Base-by-base conservation (phyloP, 2,888 invertebrate genomes). In the Ophion slaviceki region DNA sequence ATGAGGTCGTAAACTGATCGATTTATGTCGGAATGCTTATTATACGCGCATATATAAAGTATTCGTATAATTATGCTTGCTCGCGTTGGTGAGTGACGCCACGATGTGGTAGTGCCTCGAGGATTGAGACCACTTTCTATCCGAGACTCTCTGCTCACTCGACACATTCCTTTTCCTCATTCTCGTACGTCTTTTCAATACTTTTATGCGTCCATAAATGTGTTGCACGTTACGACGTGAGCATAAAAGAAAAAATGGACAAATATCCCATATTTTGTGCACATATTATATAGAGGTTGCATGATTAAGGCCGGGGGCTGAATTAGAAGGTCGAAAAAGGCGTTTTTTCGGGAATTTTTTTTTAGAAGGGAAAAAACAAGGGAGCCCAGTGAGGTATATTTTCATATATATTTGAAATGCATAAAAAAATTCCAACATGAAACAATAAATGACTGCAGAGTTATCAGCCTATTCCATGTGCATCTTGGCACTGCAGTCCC, bases 61-160 rank as follows among this genome's bases (percentile, higher is more conserved):
- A 24, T 40, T 59, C 68, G 68, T 32, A 45, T 57, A 57, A 70
- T 66, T 59, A 40, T 53, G 62, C 70, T 76, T 68, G 66, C 32
- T 75, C 24, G 64, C 40, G 59, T 47, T 53, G 53, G 61, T 59
- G 64, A 66, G 61, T 82, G 82, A 85, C 82, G 84, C 70, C 86
- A 86, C 82, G 77, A 74, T 79, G 85, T 80, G 86, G 84, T 84
- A 85, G 17, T 74, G 78, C 47, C 75, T 76, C 76, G 84, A 82
- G 82, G 82, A 85, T 85, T 76, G 75, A 85, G 89, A 89, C 88
- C 89, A 90, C 90, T 90, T 90, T 90, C 90, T 90, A 90, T 88
- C 87, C 70, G 85, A 76, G 79, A 70, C 85, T 85, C 85, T 82
- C 84, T 87, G 77, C 83, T 86, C 85, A 82, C 87, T 75, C 82